A percentile compares a stretch with the other conserved stretches of the same genome.
Conservation (phyloP, 2,113 vertebrate species). For the Brachyhypopomus gauderio region DNA sequence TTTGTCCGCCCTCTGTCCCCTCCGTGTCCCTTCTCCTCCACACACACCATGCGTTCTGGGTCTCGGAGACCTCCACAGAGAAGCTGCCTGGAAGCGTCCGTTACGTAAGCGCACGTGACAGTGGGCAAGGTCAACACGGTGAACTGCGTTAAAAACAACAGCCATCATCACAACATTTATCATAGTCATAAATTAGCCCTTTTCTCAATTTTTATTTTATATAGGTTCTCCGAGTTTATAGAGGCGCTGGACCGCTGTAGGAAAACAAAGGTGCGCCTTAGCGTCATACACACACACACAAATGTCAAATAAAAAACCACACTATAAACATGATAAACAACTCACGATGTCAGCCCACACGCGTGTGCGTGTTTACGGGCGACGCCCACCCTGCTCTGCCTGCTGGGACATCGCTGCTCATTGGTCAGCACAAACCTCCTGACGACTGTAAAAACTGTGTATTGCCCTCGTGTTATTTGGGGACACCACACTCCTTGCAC, state of each 20-base stretch:
- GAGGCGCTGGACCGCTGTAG: background rate
- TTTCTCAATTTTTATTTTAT: background rate
- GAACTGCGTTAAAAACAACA: background rate
- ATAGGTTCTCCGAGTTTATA: constrained; percentile 6
- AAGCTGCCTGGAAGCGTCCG: background rate
- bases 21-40: too few species aligned
- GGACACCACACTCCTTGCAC: background rate
- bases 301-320: background rate
- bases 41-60: background rate
- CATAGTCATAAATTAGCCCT: background rate
- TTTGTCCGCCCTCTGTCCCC: too few species aligned
- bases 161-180: background rate
- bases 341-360: constrained; percentile 5
- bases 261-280: background rate
- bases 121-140: background rate
- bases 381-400: background rate
- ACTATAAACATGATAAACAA: constrained; percentile 29
- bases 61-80: background rate
- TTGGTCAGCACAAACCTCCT: constrained; percentile 26
- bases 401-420: background rate
- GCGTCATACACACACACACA: too few species aligned
- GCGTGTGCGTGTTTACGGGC: constrained; percentile 8
- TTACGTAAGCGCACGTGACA: background rate
- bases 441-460: background rate
- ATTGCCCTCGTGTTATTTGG: too few species aligned